These are phyloP conservation scores for Helobdella robusta DNA, from an alignment of 2,888 invertebrate genomes.

Conservation along the genomic window DNA sequence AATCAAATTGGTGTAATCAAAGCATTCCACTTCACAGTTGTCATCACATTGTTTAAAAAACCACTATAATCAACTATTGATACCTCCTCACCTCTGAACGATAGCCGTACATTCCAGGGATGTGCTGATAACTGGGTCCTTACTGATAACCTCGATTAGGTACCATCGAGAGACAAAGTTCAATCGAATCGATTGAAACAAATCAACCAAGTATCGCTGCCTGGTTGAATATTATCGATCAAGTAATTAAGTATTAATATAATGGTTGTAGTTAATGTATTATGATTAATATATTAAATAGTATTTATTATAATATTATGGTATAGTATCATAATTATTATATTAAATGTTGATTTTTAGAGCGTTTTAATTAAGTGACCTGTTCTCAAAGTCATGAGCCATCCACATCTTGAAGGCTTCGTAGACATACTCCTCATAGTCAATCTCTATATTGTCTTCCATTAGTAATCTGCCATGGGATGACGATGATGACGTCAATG, in stretches of 20 bases:
- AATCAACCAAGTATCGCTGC: conserved; percentile 27
- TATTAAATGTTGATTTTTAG: too few relatives aligned
- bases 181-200: conserved; percentile 33
- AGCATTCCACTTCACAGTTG: too few relatives aligned
- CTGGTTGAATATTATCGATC: not conserved
- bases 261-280: not conserved
- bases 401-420: conserved; percentile 46
- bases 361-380: conserved; percentile 9
- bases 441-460: conserved; percentile 46
- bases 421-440: conserved; percentile 45
- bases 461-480: too few relatives aligned
- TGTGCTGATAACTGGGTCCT: conserved; percentile 29
- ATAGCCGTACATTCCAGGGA: conserved; percentile 23
- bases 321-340: not conserved
- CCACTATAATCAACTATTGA: not conserved
- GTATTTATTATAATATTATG: conserved; percentile 1
- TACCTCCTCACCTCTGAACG: conserved; percentile 27
- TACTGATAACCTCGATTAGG: conserved; percentile 35
- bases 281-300: too few relatives aligned
- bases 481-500: too few relatives aligned
- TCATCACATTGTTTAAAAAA: not conserved
- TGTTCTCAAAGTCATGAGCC: conserved; percentile 40
- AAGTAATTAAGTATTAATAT: not conserved
- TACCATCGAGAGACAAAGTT: conserved; percentile 36
- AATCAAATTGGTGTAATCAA: not conserved